Conservation (phyloP, 1,140 invertebrate genomes). For the Papilio machaon region DNA sequence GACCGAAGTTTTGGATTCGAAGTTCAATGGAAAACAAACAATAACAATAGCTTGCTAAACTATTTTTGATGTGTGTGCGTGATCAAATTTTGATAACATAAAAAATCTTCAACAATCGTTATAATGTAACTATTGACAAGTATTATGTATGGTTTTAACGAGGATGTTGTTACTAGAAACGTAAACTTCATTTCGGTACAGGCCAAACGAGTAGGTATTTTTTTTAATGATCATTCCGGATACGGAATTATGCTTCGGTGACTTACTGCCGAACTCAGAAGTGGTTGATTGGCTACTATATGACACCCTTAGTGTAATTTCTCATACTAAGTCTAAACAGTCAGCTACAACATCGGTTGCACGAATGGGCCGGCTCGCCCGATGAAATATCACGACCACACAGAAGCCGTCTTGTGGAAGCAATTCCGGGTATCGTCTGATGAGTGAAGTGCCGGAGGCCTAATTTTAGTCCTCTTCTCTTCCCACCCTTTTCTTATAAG, state of each 20-base stretch:
- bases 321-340: no score
- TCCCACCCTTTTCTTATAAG: no score
- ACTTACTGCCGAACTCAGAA: neutral
- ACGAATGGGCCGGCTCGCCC: no score
- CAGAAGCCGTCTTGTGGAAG: no score
- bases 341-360: no score
- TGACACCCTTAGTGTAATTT: neutral
- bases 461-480: no score
- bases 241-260: neutral
- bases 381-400: no score
- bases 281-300: neutral
- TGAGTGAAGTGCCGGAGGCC: no score
- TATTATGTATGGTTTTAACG: neutral
- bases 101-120: neutral
- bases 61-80: neutral
- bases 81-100: neutral
- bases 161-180: conserved; percentile 17
- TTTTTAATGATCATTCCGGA: neutral
- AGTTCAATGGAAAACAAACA: neutral
- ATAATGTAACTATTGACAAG: neutral
- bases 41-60: neutral
- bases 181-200: neutral
- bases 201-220: neutral
- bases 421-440: no score
- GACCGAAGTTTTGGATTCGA: neutral